Conservation (phyloP, 1,140 invertebrate genomes). For the Solen grandis region DNA sequence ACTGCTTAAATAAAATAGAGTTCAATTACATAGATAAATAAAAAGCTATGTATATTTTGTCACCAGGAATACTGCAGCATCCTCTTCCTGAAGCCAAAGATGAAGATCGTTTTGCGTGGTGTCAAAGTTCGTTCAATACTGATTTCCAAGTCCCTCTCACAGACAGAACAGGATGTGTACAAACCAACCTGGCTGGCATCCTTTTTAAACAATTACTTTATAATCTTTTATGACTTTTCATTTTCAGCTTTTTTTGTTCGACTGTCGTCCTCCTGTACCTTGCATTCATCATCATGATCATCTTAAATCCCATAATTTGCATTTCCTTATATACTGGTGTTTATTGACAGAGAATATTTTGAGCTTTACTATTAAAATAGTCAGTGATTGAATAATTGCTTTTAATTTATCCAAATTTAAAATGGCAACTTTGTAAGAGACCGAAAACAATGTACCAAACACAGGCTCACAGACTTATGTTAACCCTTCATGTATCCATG, state of each 20-base stretch:
- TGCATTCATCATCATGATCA: not conserved
- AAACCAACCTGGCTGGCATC: constrained; percentile 77
- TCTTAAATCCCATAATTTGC: not conserved
- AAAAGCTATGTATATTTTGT: constrained; percentile 27
- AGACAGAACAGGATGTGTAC: constrained; percentile 76
- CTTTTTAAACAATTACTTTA: constrained; percentile 33
- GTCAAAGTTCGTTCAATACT: constrained; percentile 75
- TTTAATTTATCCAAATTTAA: too few species aligned
- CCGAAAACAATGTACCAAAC: too few species aligned
- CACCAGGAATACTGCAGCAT: constrained; percentile 78
- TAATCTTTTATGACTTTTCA: not conserved
- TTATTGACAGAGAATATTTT: too few species aligned
- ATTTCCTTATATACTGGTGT: too few species aligned
- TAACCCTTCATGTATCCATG: too few species aligned
- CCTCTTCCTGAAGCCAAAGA: constrained; percentile 75
- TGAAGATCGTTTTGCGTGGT: constrained; percentile 77
- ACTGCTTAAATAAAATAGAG: too few species aligned
- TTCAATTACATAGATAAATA: too few species aligned
- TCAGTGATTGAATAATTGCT: too few species aligned
- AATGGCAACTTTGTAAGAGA: too few species aligned
- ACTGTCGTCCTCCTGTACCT: not conserved
- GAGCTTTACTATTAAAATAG: too few species aligned
- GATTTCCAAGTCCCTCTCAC: constrained; percentile 72
- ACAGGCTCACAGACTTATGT: too few species aligned
- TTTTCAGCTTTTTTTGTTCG: not conserved